phyloP scores from a whole-genome alignment of 2,113 vertebrate genomes.

The Myrmophylax atrothorax region DNA sequence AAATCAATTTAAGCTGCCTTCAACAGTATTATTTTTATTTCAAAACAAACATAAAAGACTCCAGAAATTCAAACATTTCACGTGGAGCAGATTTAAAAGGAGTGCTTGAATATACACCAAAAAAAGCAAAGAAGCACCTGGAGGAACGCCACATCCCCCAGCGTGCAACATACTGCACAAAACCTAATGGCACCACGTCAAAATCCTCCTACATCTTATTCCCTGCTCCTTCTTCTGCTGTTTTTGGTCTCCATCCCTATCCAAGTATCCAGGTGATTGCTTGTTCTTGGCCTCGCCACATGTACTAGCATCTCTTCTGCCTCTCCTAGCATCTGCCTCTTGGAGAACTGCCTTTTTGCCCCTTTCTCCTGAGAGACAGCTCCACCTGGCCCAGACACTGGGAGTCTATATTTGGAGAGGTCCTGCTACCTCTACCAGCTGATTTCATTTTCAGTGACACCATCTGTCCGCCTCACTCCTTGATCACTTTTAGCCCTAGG shows the following conservation, averaged over 20 bases:
- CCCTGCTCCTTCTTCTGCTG: background rate
- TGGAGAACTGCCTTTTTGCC: background rate
- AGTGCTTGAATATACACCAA: background rate
- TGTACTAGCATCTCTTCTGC: background rate
- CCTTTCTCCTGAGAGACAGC: background rate
- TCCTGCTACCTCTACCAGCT: background rate
- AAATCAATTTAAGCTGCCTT: background rate
- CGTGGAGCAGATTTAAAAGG: background rate
- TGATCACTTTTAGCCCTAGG: background rate
- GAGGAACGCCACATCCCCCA: background rate
- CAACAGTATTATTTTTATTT: background rate
- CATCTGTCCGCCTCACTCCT: constrained; percentile 35
- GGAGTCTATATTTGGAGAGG: background rate
- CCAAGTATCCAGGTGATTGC: background rate
- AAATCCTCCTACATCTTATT: constrained; percentile 22
- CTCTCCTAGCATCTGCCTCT: background rate
- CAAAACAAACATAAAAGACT: background rate
- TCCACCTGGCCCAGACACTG: background rate
- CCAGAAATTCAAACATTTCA: background rate
- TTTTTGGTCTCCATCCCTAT: background rate
- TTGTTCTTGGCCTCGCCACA: constrained; percentile 6
- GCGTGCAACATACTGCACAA: background rate
- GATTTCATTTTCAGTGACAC: constrained; percentile 9
- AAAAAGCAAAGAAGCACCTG: background rate
- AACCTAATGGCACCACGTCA: background rate